Evolutionary conservation across 2,888 invertebrate species (phyloP), one percentile per base, ranked within the genome.

Genomic region (Nesidiocoris tenuis): DNA sequence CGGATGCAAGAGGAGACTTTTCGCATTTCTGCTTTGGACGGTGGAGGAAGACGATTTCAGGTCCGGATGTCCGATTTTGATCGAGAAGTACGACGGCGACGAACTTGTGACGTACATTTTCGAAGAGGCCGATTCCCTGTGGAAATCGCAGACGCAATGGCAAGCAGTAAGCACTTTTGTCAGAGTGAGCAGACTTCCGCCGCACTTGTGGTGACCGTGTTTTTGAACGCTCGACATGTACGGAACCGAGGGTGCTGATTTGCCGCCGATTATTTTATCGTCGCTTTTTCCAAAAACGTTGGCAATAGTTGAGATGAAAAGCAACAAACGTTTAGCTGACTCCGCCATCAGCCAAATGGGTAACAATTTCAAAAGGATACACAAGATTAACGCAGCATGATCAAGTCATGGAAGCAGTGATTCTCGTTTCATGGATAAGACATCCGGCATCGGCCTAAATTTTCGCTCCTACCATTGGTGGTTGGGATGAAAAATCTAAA

Each of bases 221-320:
- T 22, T 1, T 21, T 68, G 67, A 5, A 68, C 24, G 22, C 67
- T 68, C 9, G 57, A 55, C 17, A 68, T n/a, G 56, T 56, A 68
- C 1, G 67, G 67, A 5, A 68, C 24, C 22, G 22, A 23, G 16
- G 67, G 19, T 1, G 67, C 67, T 1, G 24, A 12, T 1, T 22
- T 55, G 2, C 67, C 67, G 12, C 67, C 67, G 18, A 68, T 57
- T 17, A 68, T 68, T 19, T 68, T 68, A 16, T 68, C 67, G 55
- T 68, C 67, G 19, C 65, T 39, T 39, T 2, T 9, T 19, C 23
- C n/a, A n/a, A n/a, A n/a, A n/a, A n/a, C n/a, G n/a, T n/a, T n/a
- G n/a, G n/a, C n/a, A n/a, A n/a, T n/a, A n/a, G n/a, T n/a, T n/a
- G n/a, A n/a, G n/a, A n/a, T n/a, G n/a, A n/a, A n/a, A n/a, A n/a